These are phyloP conservation scores for Orussus abietinus DNA, from an alignment of 1,140 invertebrate genomes.

Conservation along the genomic window DNA sequence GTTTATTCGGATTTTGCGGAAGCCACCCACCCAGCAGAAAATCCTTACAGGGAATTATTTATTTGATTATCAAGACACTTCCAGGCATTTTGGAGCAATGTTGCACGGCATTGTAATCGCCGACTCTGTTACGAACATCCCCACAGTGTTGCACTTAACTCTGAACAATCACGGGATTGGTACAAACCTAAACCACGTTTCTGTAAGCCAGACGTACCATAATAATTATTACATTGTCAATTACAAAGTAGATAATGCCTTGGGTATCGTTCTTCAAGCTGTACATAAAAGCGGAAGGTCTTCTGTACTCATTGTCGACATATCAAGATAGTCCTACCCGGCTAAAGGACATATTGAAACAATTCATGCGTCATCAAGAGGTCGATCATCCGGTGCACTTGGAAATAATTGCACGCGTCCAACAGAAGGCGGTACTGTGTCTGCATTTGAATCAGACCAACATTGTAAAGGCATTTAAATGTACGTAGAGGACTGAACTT, in stretches of 20 bases:
- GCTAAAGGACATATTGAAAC: slow-evolving; percentile 51
- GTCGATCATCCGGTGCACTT: slow-evolving; percentile 52
- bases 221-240: slow-evolving; percentile 8
- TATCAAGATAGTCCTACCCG: slow-evolving; percentile 47
- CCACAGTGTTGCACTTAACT: slow-evolving; percentile 58
- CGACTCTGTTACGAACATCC: slow-evolving; percentile 59
- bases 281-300: slow-evolving; percentile 58
- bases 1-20: slow-evolving; percentile 55
- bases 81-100: slow-evolving; percentile 59
- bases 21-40: slow-evolving; percentile 47
- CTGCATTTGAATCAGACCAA: slow-evolving; percentile 57
- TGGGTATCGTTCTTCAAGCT: slow-evolving; percentile 52
- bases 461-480: slow-evolving; percentile 48
- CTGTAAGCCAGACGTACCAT: slow-evolving; percentile 48
- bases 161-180: slow-evolving; percentile 60
- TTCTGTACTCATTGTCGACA: slow-evolving; percentile 41
- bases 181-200: slow-evolving; percentile 54
- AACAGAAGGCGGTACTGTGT: slow-evolving; percentile 58
- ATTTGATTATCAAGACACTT: slow-evolving; percentile 60
- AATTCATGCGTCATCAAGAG: slow-evolving; percentile 53
- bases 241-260: slow-evolving; percentile 5
- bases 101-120: slow-evolving; percentile 59
- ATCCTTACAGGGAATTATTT: slow-evolving; percentile 64
- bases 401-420: slow-evolving; percentile 58
- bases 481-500: too few species aligned